Evolutionary conservation across 2,797 vertebrate genomes (phyloP), one percentile per base, ranked within the genome.

Genomic region (Neosalanx taihuensis): DNA sequence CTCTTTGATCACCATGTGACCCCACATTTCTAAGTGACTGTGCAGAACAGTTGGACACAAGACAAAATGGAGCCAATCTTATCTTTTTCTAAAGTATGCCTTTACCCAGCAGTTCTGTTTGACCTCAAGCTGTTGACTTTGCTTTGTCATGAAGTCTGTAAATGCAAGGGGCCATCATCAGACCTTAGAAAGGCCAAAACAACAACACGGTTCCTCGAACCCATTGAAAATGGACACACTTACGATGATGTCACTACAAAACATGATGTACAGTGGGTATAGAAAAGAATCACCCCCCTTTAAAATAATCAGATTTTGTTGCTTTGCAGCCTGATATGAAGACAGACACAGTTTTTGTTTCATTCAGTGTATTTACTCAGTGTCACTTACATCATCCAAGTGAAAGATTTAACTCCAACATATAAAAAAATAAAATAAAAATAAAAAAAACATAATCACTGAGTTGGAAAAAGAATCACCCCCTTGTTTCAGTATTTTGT

Each of bases 51-150:
- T 72, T 31, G 71, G 53, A 2, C 57, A 62, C 31, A 1, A 26
- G 73, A 64, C 70, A 62, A 78, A 29, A 75, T 59, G 35, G 31
- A 69, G 49, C 72, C 70, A 33, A 13, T 65, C 64, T 72, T 77
- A 79, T 85, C 81, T 80, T 0, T 74, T 33, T 65, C 57, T 64
- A 69, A 66, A 83, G 59, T 75, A 66, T 81, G 35, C 53, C 18
- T 72, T 79, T 62, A 64, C 61, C 71, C n/a, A 3, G 33, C 63
- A 61, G 58, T 41, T 75, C 41, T 61, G 56, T 72, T 68, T 77
- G 67, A 70, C 26, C 75, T 83, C 70, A 78, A 37, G 66, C 75
- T 67, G 78, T 73, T 79, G 65, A 82, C 53, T 70, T 31, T 67
- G 56, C 66, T 58, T 66, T 35, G 67, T 76, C 67, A 72, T 69